Evolutionary conservation across 2,888 invertebrate genomes (phyloP).

Genomic region (Atrina japonica): DNA sequence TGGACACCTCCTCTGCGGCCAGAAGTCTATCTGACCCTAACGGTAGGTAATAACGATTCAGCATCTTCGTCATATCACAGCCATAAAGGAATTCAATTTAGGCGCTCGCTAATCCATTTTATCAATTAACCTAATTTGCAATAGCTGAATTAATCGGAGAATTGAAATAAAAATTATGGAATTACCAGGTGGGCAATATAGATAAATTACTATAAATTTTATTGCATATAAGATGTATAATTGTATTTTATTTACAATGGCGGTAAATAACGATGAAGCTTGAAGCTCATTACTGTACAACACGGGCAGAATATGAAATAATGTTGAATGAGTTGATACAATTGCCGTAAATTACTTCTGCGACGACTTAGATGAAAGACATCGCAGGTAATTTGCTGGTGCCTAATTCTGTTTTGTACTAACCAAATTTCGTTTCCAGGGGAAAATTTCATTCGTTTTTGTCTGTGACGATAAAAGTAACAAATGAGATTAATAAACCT

Average conservation of each 20-base stretch:
- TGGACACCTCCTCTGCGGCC: constrained; percentile 78
- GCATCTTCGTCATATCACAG: constrained; percentile 17
- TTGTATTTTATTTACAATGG: constrained; percentile 59
- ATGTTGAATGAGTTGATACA: constrained; percentile 33
- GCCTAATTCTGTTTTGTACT: constrained; percentile 64
- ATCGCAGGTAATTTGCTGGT: constrained; percentile 50
- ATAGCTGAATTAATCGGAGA: constrained; percentile 41
- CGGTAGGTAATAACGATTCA: constrained; percentile 57
- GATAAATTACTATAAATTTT: constrained; percentile 32
- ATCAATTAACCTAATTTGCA: constrained; percentile 53
- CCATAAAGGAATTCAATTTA: constrained; percentile 46
- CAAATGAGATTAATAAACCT: constrained; percentile 62
- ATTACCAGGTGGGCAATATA: constrained; percentile 41
- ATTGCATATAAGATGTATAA: constrained; percentile 50
- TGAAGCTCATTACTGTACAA: constrained; percentile 46
- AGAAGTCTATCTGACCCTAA: constrained; percentile 61
- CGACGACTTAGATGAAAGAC: constrained; percentile 14
- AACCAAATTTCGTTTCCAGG: constrained; percentile 55
- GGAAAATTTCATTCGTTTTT: constrained; percentile 40
- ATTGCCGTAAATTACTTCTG: constrained; percentile 35
- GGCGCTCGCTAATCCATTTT: constrained; percentile 47
- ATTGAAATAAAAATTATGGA: constrained; percentile 40
- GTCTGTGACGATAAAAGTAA: constrained; percentile 35
- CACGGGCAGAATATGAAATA: constrained; percentile 50
- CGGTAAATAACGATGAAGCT: constrained; percentile 36